Percentiles rank a stretch among this genome's conserved stretches.
Evolutionary conservation across 2,888 invertebrate species (phyloP).

Genomic region (Mythimna ferrago): DNA sequence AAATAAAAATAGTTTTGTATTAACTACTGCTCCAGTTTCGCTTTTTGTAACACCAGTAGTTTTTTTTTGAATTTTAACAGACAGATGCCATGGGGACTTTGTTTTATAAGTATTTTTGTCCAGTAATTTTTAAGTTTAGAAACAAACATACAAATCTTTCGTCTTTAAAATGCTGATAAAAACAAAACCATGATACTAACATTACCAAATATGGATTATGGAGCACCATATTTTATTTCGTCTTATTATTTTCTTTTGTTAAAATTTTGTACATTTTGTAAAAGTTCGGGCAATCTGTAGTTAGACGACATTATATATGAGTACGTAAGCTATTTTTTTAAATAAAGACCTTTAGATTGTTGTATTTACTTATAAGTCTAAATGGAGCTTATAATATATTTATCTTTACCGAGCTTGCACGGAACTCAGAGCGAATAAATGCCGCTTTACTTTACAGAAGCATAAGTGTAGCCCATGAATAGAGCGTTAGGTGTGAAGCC

Average conservation of each 20-base stretch:
- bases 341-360: not conserved
- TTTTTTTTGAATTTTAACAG: too few relatives aligned
- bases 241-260: too few relatives aligned
- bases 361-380: not conserved
- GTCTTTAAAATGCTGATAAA: not conserved
- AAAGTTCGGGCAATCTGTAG: not conserved
- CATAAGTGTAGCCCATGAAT: slow-evolving; percentile 72
- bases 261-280: not conserved
- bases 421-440: slow-evolving; percentile 39
- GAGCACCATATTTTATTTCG: too few relatives aligned
- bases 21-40: too few relatives aligned
- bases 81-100: too few relatives aligned
- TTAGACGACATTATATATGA: not conserved
- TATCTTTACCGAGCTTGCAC: slow-evolving; percentile 1
- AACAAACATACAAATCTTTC: too few relatives aligned
- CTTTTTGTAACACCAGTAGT: too few relatives aligned
- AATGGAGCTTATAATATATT: not conserved
- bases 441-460: slow-evolving; percentile 61
- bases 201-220: too few relatives aligned
- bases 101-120: too few relatives aligned
- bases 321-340: too few relatives aligned
- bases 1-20: not conserved
- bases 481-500: slow-evolving; percentile 77
- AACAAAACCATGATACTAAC: not conserved
- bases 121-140: too few relatives aligned